Base-by-base conservation (phyloP, 2,797 vertebrate species). In the Distichodus sexfasciatus region DNA sequence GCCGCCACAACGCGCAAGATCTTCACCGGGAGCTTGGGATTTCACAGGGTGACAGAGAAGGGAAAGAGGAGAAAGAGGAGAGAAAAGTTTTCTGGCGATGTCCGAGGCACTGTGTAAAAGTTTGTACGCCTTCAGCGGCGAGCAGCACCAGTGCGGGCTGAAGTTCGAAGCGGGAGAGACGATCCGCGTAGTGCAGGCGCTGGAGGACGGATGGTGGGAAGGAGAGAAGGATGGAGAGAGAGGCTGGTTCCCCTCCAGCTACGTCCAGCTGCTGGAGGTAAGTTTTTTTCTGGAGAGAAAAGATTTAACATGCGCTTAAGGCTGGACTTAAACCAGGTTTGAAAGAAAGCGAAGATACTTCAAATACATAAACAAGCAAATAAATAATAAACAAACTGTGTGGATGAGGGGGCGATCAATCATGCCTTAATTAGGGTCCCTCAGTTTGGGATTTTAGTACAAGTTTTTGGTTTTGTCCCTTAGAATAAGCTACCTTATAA, bases 151-250 rank as follows among this genome's bases (percentile, higher is more conserved):
- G 69, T 94, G 95, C 77, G 96, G 95, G 35, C 89, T 98, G 63
- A 91, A 84, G 85, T 98, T 98, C 81, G 87, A 93, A 40, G 92
- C 92, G 6, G 96, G 96, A 21, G 96, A 97, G 63, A 81, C 95
- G 15, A 88, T 98, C 70, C 90, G 87, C 61, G 87, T 98, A 76
- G 87, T 94, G 54, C 95, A 96, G 86, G 89, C 92, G 81, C 84
- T 92, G 57, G 91, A 95, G 65, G 96, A 94, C 59, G 96, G 96
- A 75, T 98, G 96, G 96, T 98, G 96, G 95, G 96, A 98, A 87
- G 96, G 96, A 28, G 95, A 98, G 91, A 94, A 91, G 82, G 94
- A 97, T 78, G 95, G 95, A 72, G 80, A 81, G 43, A 84, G 91
- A 0, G 96, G 96, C 19, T 98, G 96, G 96, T 98, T 98, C 84